Conservation (phyloP, 2,888 invertebrate species). For the Drosophila neutralis region DNA sequence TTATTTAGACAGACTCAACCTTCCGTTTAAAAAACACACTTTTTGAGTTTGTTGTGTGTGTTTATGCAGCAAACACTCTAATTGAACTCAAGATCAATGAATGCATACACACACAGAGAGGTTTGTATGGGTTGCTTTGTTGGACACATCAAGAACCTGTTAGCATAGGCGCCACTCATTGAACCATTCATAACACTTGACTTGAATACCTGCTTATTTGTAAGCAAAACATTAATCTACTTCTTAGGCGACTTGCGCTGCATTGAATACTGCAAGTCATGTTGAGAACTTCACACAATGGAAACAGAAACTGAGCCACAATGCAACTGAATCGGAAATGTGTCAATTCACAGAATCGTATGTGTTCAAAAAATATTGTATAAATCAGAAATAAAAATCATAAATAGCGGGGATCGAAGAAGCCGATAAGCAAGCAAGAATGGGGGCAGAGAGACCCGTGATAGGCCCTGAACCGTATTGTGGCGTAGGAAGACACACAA, state of each 20-base stretch:
- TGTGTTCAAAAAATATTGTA: no score
- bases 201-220: not conserved
- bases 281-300: not conserved
- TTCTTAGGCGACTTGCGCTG: not conserved
- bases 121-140: not conserved
- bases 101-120: not conserved
- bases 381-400: no score
- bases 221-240: not conserved
- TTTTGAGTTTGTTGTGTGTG: not conserved
- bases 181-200: not conserved
- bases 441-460: no score
- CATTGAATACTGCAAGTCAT: conserved; percentile 2
- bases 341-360: not conserved
- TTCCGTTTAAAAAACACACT: not conserved
- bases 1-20: not conserved
- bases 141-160: not conserved
- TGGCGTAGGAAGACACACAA: no score
- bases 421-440: no score
- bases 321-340: not conserved
- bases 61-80: not conserved
- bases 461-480: no score
- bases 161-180: not conserved
- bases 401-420: no score
- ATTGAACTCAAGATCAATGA: not conserved
- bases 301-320: not conserved